phyloP scores from a whole-genome alignment of 2,113 vertebrate genomes.

The Calyptomena viridis region DNA sequence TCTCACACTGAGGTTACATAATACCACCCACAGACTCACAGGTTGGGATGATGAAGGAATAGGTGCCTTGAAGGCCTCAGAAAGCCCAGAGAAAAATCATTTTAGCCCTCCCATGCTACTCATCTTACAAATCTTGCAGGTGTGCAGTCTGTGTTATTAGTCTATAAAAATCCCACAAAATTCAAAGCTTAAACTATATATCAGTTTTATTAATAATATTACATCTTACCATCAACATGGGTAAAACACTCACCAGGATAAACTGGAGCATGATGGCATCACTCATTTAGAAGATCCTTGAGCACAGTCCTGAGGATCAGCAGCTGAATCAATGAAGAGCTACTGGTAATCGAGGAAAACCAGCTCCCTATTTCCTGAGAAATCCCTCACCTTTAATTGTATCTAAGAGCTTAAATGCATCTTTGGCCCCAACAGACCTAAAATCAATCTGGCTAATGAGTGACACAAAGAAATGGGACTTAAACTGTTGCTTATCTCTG shows the following conservation, averaged over 20 bases:
- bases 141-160: not conserved
- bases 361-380: not conserved
- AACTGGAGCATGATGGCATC: rapidly evolving
- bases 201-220: not conserved
- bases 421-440: not conserved
- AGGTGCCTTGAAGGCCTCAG: not conserved
- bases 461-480: not conserved
- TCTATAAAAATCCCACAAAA: not conserved
- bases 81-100: not conserved
- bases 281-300: not conserved
- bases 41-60: not conserved
- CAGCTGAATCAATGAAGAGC: not conserved
- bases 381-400: not conserved
- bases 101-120: not conserved
- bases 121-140: not conserved
- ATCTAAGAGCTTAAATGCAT: not conserved
- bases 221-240: not conserved
- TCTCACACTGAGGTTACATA: not conserved
- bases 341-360: not conserved
- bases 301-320: not conserved
- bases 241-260: not conserved
- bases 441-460: not conserved
- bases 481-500: not conserved
- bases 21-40: too few relatives aligned
- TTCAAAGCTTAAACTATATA: rapidly evolving